Evolutionary conservation across 2,888 invertebrate species (phyloP), one percentile per base, ranked within the genome.

Genomic region (Sicus ferrugineus): DNA sequence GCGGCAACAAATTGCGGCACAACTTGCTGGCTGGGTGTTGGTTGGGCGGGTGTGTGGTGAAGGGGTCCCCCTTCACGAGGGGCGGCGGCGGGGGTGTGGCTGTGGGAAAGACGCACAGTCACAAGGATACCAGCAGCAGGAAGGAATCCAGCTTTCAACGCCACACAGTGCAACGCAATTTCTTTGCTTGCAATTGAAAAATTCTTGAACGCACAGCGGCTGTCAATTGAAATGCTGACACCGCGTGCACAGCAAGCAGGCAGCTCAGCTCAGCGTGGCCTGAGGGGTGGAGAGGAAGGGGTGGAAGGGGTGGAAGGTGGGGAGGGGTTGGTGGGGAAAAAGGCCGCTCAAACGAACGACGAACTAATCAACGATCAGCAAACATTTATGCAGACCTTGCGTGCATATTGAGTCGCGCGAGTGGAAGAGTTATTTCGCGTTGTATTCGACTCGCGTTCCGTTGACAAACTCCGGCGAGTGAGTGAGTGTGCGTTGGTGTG

Each of bases 281-380:
- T 3, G 3, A 46, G 46, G 14, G 3, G 3, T 5, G n/a, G 19
- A 46, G 46, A 19, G 19, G n/a, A 9, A 16, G 19, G n/a, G 19
- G 14, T n/a, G 46, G 46, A 46, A 38, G 38, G 14, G 14, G 7
- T 9, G 14, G 14, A 38, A 14, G 38, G 38, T 38, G 7, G 38
- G 38, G 38, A 38, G 14, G 14, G 38, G 38, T 46, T 3, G 3
- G 4, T n/a, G n/a, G 46, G 9, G 14, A 19, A 9, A 6, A 9
- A 46, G 46, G 19, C 16, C 42, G 28, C 56, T 42, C 16, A 14
- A 16, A 16, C 50, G n/a, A 50, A 50, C 48, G 64, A 64, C n/a
- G 50, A 64, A 64, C 66, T 66, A 66, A 56, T 66, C 66, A 66
- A 66, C 64, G 48, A 64, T 64, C 64, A 64, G 38, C 66, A 66